Evolutionary conservation across 2,797 vertebrate genomes (phyloP).

Genomic region (Xiphophorus birchmanni): DNA sequence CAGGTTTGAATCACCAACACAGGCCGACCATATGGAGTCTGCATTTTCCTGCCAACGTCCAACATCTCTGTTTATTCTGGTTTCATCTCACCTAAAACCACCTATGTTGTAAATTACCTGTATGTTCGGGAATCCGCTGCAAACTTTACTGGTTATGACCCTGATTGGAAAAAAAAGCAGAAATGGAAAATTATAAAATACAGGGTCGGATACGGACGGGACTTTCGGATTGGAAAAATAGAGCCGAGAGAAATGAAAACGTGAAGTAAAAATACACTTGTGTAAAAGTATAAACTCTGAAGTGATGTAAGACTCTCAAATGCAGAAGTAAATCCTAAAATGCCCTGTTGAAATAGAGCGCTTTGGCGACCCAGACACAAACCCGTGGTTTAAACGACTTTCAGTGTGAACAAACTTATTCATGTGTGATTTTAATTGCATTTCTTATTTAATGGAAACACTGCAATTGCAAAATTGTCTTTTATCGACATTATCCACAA

Average conservation of each 20-base stretch:
- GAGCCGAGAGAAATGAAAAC: not conserved
- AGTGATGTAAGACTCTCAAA: constrained; percentile 28
- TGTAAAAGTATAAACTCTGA: constrained; percentile 12
- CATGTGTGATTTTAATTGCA: too few species aligned
- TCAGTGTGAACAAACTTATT: too few species aligned
- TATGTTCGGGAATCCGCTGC: not conserved
- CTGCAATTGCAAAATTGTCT: too few species aligned
- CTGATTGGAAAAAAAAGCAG: not conserved
- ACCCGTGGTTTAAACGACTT: not conserved
- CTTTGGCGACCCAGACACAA: not conserved
- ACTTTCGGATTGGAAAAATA: not conserved
- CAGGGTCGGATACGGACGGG: not conserved
- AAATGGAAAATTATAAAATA: not conserved
- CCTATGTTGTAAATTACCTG: not conserved
- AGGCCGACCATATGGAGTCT: not conserved
- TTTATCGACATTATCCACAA: too few species aligned
- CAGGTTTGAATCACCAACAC: not conserved
- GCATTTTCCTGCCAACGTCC: not conserved
- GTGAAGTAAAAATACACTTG: constrained; percentile 8
- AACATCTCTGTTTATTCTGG: too few species aligned
- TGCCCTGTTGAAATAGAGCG: not conserved
- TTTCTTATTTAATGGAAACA: too few species aligned
- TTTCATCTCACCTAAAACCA: not conserved
- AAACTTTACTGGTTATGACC: not conserved
- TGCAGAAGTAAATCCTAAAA: constrained; percentile 26